A percentile compares a stretch with the other conserved stretches of the same genome.
Evolutionary conservation across 64 coral and sea anemone species (phyloP).

Genomic region (Exaiptasia diaphana): DNA sequence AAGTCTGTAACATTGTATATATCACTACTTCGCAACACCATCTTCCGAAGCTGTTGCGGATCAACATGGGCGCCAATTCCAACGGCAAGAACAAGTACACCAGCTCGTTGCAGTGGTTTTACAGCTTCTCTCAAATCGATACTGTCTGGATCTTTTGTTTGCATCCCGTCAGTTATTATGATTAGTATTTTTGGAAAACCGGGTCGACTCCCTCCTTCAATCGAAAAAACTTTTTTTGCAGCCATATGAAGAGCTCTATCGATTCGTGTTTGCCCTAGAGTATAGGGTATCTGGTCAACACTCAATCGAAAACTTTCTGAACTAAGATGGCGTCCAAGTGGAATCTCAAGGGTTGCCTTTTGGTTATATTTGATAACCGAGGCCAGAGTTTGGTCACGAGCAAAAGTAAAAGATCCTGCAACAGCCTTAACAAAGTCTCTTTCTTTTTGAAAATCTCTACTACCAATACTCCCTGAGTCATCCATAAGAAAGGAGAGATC

Average conservation of each 20-base stretch:
- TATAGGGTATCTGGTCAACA: conserved; percentile 62
- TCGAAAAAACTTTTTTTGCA: conserved; percentile 36
- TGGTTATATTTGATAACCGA: conserved; percentile 62
- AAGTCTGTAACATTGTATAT: conserved; percentile 71
- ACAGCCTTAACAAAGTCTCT: conserved; percentile 73
- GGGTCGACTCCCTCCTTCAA: conserved; percentile 11
- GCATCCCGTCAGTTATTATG: conserved; percentile 63
- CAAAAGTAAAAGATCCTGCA: conserved; percentile 33
- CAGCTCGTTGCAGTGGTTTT: conserved; percentile 38
- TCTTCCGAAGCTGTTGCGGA: conserved; percentile 49
- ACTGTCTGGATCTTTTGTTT: conserved; percentile 50
- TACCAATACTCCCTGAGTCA: conserved; percentile 71
- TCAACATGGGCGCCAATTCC: conserved; percentile 59
- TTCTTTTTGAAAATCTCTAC: conserved; percentile 53
- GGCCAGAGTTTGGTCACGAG: conserved; percentile 31
- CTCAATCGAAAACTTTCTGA: conserved; percentile 42
- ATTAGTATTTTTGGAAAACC: conserved; percentile 62
- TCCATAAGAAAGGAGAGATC: conserved; percentile 83
- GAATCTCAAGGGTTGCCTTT: conserved; percentile 43
- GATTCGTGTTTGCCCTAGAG: conserved; percentile 64
- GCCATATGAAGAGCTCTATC: conserved; percentile 64
- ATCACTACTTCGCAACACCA: conserved; percentile 57
- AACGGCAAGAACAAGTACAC: conserved; percentile 67
- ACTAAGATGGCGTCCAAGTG: conserved; percentile 37
- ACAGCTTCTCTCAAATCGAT: conserved; percentile 37